Percentiles rank a stretch among this genome's conserved stretches.
Conservation (phyloP, 2,888 invertebrate genomes). For the Bimastos eiseni region DNA sequence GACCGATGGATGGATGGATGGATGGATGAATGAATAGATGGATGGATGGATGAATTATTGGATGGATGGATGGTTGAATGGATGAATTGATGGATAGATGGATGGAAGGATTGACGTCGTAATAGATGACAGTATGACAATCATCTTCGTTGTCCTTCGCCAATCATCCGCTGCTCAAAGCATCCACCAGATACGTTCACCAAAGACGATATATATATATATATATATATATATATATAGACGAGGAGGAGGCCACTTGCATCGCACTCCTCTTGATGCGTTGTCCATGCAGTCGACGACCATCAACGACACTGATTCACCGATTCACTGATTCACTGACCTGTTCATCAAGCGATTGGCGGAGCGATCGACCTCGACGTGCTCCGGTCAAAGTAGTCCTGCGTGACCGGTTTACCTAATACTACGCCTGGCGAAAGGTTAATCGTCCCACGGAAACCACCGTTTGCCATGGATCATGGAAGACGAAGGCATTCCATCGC, state of each 20-base stretch:
- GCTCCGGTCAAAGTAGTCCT: background rate
- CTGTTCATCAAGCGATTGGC: background rate
- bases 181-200: background rate
- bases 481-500: background rate
- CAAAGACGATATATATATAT: background rate
- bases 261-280: no score
- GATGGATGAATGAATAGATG: no score
- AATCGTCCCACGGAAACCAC: background rate
- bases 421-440: background rate
- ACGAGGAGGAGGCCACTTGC: no score
- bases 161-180: background rate
- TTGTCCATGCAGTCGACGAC: background rate
- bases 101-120: no score
- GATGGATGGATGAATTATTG: no score
- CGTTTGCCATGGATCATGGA: background rate
- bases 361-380: constrained; percentile 1
- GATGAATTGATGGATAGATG: no score
- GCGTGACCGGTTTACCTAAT: background rate
- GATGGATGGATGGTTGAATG: no score
- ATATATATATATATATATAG: no score
- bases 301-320: background rate
- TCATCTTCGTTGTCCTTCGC: background rate
- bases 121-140: background rate
- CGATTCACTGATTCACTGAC: no score
- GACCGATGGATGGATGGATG: no score